Evolutionary conservation across 2,113 vertebrate species (phyloP), one percentile per base, ranked within the genome.

Genomic region (Monopterus albus): DNA sequence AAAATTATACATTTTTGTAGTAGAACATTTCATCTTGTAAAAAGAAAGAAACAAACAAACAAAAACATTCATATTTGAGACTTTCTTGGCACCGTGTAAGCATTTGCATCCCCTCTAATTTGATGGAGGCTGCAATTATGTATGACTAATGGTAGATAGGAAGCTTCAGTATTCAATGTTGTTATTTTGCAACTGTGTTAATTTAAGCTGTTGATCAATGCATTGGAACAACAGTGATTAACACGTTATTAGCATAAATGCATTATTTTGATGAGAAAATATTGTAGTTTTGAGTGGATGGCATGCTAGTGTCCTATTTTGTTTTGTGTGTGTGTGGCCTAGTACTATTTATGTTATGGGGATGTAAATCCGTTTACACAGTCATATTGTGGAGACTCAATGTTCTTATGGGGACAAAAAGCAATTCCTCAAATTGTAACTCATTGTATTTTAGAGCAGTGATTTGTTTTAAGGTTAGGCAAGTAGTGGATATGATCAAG

Each of bases 201-300:
- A 81, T 85, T 87, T 36, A 78, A 75, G 81, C 23, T 66, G 57
- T 66, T 78, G 72, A 70, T 85, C 67, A 61, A 25, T 63, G 38
- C 70, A 56, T 73, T 20, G 40, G 57, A 85, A 82, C 63, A 74
- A 81, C 72, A 69, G 40, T 52, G 62, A 80, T 81, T 84, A 85
- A 84, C 78, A 65, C 35, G 38, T 52, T 79, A 83, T 87, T 81
- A 58, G 49, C 72, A 84, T 80, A 73, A 85, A 84, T 28, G 52
- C 31, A 68, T 81, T 71, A 64, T 78, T 42, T 53, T 57, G 18
- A 36, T 65, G 61, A 40, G 33, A 61, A 80, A 81, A 72, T 47
- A 61, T 53, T 39, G n/a, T n/a, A 47, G 25, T 43, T 68, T 18
- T 46, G 26, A 78, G 52, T 57, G 58, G 31, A 59, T 56, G 13